Base-by-base conservation (phyloP, 2,888 invertebrate species). In the Meghimatium bilineatum region DNA sequence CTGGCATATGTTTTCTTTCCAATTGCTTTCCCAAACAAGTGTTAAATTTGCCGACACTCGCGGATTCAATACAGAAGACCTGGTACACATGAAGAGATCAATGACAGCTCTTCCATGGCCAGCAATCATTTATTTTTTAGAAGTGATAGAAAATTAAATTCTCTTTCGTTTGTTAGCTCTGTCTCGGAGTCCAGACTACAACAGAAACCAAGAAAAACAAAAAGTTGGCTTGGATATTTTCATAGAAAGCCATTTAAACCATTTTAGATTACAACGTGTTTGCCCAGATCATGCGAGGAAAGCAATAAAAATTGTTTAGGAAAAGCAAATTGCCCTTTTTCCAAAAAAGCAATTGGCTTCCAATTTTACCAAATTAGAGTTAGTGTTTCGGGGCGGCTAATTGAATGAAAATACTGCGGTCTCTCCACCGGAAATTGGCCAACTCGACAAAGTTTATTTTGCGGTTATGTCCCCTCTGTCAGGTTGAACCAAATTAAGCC, bases 381-480 rank as follows among this genome's bases (percentile, higher is more conserved):
- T 63, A 38, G 71, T 60, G 38, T 76, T 71, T 56, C 66, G 1
- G 17, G 2, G 52, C 29, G 34, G 32, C 36, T 83, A 83, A 83
- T 83, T 83, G 71, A 83, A 83, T 83, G 78, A 83, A 83, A 83
- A 83, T 83, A 83, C 71, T 29, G 36, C 71, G 38, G 78, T 23
- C 60, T 69, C 56, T 29, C 34, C 26, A 56, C 34, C 77, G 83
- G 83, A 83, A 83, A 83, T 83, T 83, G 77, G 83, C 77, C 83
- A 77, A 83, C 77, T 71, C 67, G 77, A 66, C 77, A 69, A 83
- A 71, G 83, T 83, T 83, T 71, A 66, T 82, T 52, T 82, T 76
- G 82, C 69, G 76, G 76, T 76, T 76, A 34, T 34, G 67, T 34
- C 67, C 63, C 67, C 67, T 12, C 63, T 67, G 75, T 69, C 67